phyloP scores from a whole-genome alignment of 2,113 vertebrate species.

The Strigops habroptila region DNA sequence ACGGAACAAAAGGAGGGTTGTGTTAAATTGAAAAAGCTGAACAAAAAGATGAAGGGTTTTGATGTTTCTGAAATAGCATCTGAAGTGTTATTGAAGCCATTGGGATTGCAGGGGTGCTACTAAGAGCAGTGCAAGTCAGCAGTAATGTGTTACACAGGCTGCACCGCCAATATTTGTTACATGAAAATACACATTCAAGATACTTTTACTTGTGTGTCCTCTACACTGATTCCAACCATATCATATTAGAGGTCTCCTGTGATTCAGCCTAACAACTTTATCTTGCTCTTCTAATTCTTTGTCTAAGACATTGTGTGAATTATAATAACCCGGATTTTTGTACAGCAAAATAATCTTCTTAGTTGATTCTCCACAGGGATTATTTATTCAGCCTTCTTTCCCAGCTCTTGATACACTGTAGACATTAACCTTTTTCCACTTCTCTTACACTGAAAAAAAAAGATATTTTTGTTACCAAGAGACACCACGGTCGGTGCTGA shows the following conservation, averaged over 20 bases:
- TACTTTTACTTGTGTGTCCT: neutral
- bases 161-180: neutral
- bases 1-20: neutral
- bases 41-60: constrained; percentile 23
- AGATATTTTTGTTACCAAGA: neutral
- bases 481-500: neutral
- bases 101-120: neutral
- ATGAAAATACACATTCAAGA: neutral
- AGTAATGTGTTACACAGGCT: neutral
- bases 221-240: neutral
- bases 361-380: neutral
- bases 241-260: neutral
- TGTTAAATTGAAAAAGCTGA: constrained; percentile 11
- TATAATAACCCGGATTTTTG: neutral
- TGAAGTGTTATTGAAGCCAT: neutral
- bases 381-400: neutral
- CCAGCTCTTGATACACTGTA: neutral
- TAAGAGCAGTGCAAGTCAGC: neutral
- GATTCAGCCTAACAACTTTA: neutral
- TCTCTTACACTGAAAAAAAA: neutral
- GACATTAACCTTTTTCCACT: neutral
- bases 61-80: constrained; percentile 5
- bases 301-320: neutral
- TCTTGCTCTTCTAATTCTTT: neutral
- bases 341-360: constrained; percentile 29